A percentile compares a stretch with the other conserved stretches of the same genome.
Evolutionary conservation across 2,888 invertebrate species (phyloP).

Genomic region (Margaritifera margaritifera): DNA sequence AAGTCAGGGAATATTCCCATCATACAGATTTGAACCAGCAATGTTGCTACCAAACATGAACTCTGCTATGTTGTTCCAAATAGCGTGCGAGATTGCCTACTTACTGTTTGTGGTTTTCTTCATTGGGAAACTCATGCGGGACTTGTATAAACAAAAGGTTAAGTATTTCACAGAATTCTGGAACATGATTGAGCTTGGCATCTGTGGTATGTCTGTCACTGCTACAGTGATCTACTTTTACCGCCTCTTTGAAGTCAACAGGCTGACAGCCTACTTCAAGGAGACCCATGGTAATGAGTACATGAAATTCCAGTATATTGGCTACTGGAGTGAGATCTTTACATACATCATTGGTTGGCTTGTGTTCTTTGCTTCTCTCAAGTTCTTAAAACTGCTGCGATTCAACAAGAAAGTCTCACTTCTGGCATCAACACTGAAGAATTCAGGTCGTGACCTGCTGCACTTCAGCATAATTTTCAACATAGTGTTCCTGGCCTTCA

Average conservation of each 20-base stretch:
- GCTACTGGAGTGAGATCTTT: slow-evolving; percentile 74
- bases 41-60: slow-evolving; percentile 67
- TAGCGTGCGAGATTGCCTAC: slow-evolving; percentile 64
- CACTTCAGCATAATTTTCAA: slow-evolving; percentile 70
- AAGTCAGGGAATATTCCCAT: slow-evolving; percentile 66
- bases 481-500: slow-evolving; percentile 71
- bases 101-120: slow-evolving; percentile 69
- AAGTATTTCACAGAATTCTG: slow-evolving; percentile 69
- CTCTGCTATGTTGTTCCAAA: slow-evolving; percentile 62
- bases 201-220: slow-evolving; percentile 66
- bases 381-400: slow-evolving; percentile 75
- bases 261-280: slow-evolving; percentile 71
- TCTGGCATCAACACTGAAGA: slow-evolving; percentile 65
- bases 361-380: slow-evolving; percentile 74
- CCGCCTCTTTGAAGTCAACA: slow-evolving; percentile 61
- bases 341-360: slow-evolving; percentile 74
- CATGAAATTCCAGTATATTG: slow-evolving; percentile 73
- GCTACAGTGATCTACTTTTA: slow-evolving; percentile 70
- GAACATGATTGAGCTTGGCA: slow-evolving; percentile 65
- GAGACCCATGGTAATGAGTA: slow-evolving; percentile 70
- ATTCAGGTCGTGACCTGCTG: slow-evolving; percentile 61
- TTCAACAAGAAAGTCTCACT: slow-evolving; percentile 73
- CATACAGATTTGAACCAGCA: slow-evolving; percentile 70
- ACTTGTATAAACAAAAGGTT: slow-evolving; percentile 59
- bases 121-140: slow-evolving; percentile 65